These are phyloP conservation scores for Callipepla californica DNA, from an alignment of 2,113 vertebrate genomes.

Conservation along the genomic window DNA sequence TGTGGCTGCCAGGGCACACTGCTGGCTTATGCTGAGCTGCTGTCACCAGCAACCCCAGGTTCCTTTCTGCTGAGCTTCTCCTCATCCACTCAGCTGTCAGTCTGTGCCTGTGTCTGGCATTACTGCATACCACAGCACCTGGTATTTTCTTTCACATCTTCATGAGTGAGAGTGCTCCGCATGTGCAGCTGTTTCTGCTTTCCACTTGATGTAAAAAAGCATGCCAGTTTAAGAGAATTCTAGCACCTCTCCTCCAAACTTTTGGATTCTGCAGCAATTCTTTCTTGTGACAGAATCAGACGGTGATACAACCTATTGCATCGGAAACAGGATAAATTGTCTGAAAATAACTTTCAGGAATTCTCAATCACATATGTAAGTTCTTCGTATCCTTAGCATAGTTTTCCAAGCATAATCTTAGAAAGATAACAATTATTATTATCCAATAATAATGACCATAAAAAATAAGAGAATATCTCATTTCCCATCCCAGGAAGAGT, in stretches of 20 bases:
- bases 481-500: not conserved
- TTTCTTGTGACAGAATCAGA: not conserved
- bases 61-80: not conserved
- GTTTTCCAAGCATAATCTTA: not conserved
- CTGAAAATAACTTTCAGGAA: not conserved
- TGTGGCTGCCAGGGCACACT: not conserved
- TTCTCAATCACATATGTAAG: accelerated
- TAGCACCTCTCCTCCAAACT: not conserved
- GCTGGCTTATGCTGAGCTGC: not conserved
- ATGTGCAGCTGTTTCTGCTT: not conserved
- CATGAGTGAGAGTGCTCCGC: not conserved
- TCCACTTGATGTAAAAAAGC: not conserved
- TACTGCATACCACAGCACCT: not conserved
- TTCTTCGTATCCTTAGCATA: not conserved
- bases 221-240: not conserved
- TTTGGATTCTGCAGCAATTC: not conserved
- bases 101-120: not conserved
- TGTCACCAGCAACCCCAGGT: not conserved
- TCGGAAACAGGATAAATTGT: not conserved
- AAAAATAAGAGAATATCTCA: not conserved
- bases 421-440: not conserved
- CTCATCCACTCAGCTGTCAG: not conserved
- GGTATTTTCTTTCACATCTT: not conserved
- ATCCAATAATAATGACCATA: not conserved
- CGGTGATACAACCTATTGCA: accelerated